phyloP scores from a whole-genome alignment of 2,113 vertebrate species.

The Patagioenas fasciata region DNA sequence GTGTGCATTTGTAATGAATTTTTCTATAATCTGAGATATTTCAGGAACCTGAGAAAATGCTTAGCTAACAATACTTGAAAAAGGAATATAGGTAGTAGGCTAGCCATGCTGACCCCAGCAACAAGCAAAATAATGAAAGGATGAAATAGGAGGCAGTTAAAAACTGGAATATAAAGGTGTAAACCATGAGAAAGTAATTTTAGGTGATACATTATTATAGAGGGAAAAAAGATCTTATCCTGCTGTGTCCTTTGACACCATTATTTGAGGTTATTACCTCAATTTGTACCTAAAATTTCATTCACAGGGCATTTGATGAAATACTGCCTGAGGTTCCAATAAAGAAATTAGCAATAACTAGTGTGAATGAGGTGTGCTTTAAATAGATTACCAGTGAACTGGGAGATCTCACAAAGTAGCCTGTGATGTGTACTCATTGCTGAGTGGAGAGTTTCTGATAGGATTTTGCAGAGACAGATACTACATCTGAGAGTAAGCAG shows the following conservation, averaged over 20 bases:
- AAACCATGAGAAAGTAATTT: background rate
- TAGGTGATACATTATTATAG: background rate
- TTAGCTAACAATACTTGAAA: background rate
- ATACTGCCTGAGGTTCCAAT: background rate
- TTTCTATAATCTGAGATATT: background rate
- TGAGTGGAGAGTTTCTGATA: background rate
- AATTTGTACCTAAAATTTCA: background rate
- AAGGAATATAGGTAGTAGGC: background rate
- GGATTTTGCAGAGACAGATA: background rate
- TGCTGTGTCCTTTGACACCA: background rate
- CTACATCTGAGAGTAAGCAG: background rate
- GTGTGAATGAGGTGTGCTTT: background rate
- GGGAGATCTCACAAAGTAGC: background rate
- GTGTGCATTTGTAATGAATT: background rate
- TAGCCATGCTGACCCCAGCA: background rate
- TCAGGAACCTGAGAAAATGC: background rate
- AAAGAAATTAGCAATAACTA: background rate
- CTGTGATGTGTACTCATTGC: rapidly evolving
- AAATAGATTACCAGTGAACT: background rate
- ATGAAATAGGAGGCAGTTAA: background rate
- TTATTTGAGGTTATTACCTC: background rate
- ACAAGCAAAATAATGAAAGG: background rate
- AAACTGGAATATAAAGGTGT: background rate
- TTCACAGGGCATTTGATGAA: background rate
- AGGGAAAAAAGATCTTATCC: background rate